Evolutionary conservation across 2,888 invertebrate genomes (phyloP).

Genomic region (Cerastis rubricosa): DNA sequence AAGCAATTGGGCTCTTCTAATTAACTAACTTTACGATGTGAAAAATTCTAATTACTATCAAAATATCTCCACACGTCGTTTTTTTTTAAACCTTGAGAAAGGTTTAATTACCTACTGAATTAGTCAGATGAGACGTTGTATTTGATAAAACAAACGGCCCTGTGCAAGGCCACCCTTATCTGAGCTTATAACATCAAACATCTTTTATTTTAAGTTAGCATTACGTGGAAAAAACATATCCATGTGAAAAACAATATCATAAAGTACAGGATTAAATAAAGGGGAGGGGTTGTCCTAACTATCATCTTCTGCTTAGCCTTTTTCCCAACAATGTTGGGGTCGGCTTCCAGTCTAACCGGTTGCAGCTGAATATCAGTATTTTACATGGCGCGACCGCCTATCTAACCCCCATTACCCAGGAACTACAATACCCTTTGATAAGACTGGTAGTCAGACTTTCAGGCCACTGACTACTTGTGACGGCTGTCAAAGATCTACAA

Average conservation of each 20-base stretch:
- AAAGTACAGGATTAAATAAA: neutral
- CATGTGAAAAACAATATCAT: neutral
- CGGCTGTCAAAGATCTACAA: too few species aligned
- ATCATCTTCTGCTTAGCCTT: neutral
- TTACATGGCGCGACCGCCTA: neutral
- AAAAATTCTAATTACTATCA: neutral
- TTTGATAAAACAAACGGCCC: conserved; percentile 18
- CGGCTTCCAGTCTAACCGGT: neutral
- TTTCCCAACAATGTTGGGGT: neutral
- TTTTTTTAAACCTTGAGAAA: conserved; percentile 26
- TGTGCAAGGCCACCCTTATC: conserved; percentile 27
- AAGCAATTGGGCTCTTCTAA: neutral
- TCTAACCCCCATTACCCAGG: neutral
- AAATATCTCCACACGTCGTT: neutral
- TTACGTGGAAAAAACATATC: neutral
- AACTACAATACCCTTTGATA: neutral
- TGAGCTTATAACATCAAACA: neutral
- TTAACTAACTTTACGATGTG: neutral
- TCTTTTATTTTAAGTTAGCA: neutral
- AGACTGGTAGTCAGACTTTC: neutral
- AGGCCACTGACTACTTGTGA: neutral
- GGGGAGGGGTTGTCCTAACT: neutral
- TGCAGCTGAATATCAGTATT: neutral
- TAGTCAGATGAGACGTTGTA: conserved; percentile 35
- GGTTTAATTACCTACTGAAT: neutral